phyloP scores from a whole-genome alignment of 2,113 vertebrate species.

The Bubo blakistoni region DNA sequence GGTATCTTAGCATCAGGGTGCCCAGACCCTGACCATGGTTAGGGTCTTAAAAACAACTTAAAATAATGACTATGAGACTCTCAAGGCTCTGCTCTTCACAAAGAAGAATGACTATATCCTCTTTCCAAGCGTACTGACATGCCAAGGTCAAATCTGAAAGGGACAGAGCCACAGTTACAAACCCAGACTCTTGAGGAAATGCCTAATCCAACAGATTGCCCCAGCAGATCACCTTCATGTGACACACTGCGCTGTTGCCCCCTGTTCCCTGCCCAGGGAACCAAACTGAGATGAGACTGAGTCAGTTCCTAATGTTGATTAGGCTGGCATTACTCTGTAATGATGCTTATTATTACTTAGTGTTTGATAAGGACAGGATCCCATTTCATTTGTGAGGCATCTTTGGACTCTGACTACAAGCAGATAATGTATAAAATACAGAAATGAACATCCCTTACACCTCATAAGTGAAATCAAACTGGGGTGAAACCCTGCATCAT shows the following conservation, averaged over 20 bases:
- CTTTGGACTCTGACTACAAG: neutral
- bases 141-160: neutral
- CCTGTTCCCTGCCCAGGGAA: neutral
- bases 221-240: neutral
- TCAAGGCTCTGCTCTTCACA: neutral
- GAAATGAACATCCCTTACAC: neutral
- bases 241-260: constrained; percentile 13
- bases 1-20: neutral
- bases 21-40: neutral
- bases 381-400: neutral
- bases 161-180: neutral
- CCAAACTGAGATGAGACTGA: neutral
- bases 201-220: neutral
- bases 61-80: neutral
- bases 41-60: neutral
- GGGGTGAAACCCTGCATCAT: neutral
- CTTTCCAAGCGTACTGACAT: neutral
- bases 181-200: neutral
- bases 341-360: neutral
- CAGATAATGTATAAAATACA: neutral
- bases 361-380: neutral
- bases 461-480: neutral
- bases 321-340: neutral
- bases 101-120: neutral
- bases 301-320: neutral